Base-by-base conservation (phyloP, 1,140 invertebrate genomes). In the Calephelis virginiensis region DNA sequence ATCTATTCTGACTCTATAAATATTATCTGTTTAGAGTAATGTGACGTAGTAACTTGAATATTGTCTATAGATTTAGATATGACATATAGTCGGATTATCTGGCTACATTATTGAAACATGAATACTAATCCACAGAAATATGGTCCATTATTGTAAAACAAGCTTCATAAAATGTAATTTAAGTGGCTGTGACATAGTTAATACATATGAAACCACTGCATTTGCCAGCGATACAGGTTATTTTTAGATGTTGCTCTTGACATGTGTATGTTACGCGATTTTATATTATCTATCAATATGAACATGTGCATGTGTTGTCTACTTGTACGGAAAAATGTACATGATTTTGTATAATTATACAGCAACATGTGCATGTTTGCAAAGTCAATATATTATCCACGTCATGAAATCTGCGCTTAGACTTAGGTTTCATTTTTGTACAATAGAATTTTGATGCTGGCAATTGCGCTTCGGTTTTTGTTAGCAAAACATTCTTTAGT, bases 151-250 rank as follows among this genome's bases (percentile, higher is more conserved):
- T 74, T 71, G 60, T 74, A 75, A 76, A 69, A 69, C 71, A 77
- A 74, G 77, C 75, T 77, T 81, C 71, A 38, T 78, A 70, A 75
- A 78, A 80, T 75, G 71, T 80, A 77, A 74, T 79, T 81, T 82
- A 78, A 81, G 77, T 81, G 85, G 85, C 84, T 86, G 84, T 86
- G 84, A 86, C 70, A 77, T 86, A 86, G 82, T 77, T 83, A 82
- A 84, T 83, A 80, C 71, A 75, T 70, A 69, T 62, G 64, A 72
- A 74, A 71, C 67, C 61, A 64, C 65, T 68, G 69, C 70, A 62
- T 66, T 68, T 76, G 77, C 76, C 79, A 73, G 79, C 72, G 70
- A 47, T 49, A 64, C 56, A 48, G 11, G 37, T 38, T 67, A 37
- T 67, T 67, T n/a, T 38, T 63, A 63, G 61, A 63, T 45, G 17